Evolutionary conservation across 2,797 vertebrate species (phyloP).

Genomic region (Leptodactylus fallax): DNA sequence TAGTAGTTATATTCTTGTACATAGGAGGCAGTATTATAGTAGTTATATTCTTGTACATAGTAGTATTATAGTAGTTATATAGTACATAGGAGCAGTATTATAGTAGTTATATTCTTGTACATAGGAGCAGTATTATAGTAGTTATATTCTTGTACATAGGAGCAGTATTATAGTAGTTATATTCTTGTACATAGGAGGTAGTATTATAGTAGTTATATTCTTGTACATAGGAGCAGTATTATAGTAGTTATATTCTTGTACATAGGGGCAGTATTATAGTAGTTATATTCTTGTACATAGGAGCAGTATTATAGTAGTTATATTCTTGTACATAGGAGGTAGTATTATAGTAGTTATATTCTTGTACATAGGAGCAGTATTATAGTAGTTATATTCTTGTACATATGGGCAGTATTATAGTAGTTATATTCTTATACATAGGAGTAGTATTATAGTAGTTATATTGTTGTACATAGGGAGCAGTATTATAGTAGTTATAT

Average conservation of each 20-base stretch:
- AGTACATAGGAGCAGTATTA: too few species aligned
- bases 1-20: too few species aligned
- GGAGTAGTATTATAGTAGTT: slow-evolving; percentile 1
- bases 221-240: slow-evolving; percentile 4
- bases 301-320: not conserved
- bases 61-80: too few species aligned
- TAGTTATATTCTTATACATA: not conserved
- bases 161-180: not conserved
- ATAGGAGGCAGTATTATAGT: too few species aligned
- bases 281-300: not conserved
- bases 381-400: too few species aligned
- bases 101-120: too few species aligned
- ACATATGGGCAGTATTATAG: not conserved
- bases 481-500: slow-evolving; percentile 11
- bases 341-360: not conserved
- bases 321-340: not conserved
- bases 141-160: too few species aligned
- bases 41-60: too few species aligned
- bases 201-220: slow-evolving; percentile 14
- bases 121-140: too few species aligned
- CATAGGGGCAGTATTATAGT: slow-evolving; percentile 3
- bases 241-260: too few species aligned
- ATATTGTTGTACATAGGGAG: not conserved
- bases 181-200: not conserved
- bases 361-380: not conserved